Evolutionary conservation across 2,113 vertebrate genomes (phyloP), one percentile per base, ranked within the genome.

Genomic region (Brachypodius melanocephalos): DNA sequence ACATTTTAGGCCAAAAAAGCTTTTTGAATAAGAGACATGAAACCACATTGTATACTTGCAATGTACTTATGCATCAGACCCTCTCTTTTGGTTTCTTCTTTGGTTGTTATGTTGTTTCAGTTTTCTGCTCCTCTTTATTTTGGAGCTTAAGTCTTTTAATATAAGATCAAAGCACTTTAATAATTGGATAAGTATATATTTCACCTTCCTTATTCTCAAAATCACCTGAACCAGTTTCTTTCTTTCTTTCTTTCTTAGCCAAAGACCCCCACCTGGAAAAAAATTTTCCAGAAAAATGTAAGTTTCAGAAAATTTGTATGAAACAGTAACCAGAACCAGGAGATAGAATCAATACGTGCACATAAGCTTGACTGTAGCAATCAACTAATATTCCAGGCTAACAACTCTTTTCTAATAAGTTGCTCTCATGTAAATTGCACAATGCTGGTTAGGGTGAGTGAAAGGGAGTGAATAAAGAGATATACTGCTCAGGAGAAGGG

Each of bases 231-330:
- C 83, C 93, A 94, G 93, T 96, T 96, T 96, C 94, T 94, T 95
- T 96, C 94, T 96, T 96, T 96, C 94, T 96, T 97, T 96, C 93
- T 97, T 97, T 97, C 93, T 96, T 95, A 96, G 94, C 95, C 95
- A 97, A 96, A 97, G 93, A 95, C 96, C 81, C 96, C 95, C 95
- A 96, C 96, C 93, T 97, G 94, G 96, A 96, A 97, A 96, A 97
- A 97, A 96, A 97, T 96, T 95, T 97, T 97, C 94, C 95, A 97
- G 91, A 97, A 96, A 97, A 96, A 96, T 96, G 94, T 97, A 95
- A 95, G 95, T 96, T 97, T 96, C 92, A 97, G 95, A 96, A 95
- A 94, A 95, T 93, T 96, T 96, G 95, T 96, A 81, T 96, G 75
- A 96, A 95, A 90, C 85, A 93, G 78, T 96, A 94, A 96, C 67